Percentiles rank a stretch among this genome's conserved stretches.
Conservation (phyloP, 2,888 invertebrate species). For the Gerris lacustris region DNA sequence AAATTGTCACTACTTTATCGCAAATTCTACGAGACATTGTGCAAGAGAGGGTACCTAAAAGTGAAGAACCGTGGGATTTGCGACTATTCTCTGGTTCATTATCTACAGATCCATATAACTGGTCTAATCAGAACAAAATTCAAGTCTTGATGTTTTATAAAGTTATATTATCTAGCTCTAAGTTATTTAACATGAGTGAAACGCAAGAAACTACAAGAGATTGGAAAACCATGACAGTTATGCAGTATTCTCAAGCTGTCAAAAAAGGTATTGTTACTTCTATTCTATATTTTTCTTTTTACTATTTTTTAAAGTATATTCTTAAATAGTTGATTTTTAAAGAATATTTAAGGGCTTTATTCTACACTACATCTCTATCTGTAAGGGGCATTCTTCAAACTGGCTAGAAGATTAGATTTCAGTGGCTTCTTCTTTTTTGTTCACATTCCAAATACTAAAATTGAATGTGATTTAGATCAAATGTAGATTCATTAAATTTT, state of each 20-base stretch:
- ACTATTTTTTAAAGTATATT: conserved; percentile 5
- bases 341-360: too few relatives aligned
- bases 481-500: too few relatives aligned
- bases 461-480: too few relatives aligned
- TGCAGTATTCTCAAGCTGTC: conserved; percentile 43
- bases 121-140: conserved; percentile 24
- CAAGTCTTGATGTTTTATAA: conserved; percentile 25
- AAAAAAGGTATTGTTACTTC: conserved; percentile 30
- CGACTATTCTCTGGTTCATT: conserved; percentile 21
- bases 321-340: too few relatives aligned
- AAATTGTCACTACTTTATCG: background rate
- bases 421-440: too few relatives aligned
- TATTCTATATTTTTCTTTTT: conserved; percentile 4
- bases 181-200: background rate
- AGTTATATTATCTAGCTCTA: conserved; percentile 13
- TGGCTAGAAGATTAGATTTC: too few relatives aligned
- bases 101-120: conserved; percentile 1
- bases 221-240: conserved; percentile 37
- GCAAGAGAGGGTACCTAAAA: background rate
- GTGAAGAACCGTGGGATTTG: conserved; percentile 25
- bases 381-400: too few relatives aligned
- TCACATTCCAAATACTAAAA: too few relatives aligned
- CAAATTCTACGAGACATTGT: background rate
- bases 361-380: too few relatives aligned
- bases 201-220: conserved; percentile 14